Evolutionary conservation across 2,797 vertebrate species (phyloP).

Genomic region (Sibirionetta formosa): DNA sequence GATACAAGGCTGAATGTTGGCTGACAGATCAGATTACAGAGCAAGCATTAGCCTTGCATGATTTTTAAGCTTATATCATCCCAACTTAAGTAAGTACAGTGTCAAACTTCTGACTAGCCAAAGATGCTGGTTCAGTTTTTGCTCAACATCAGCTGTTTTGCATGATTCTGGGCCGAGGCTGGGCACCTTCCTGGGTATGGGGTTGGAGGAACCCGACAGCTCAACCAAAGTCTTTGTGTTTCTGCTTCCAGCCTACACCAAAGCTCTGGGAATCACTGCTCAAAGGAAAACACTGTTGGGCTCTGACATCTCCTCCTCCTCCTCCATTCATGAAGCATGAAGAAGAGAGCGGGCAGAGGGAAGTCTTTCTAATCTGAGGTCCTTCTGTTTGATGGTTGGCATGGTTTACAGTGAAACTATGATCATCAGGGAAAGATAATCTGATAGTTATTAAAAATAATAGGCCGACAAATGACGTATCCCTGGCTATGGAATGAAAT

Average conservation of each 20-base stretch:
- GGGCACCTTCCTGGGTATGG: neutral
- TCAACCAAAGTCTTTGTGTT: neutral
- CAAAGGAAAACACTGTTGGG: neutral
- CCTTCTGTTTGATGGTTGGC: neutral
- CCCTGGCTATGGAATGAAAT: constrained; percentile 12
- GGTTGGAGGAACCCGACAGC: neutral
- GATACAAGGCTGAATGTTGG: neutral
- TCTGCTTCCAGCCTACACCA: neutral
- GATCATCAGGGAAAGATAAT: neutral
- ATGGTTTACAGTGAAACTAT: neutral
- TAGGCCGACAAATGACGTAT: neutral
- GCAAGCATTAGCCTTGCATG: neutral
- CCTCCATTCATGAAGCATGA: neutral
- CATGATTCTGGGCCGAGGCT: too few relatives aligned
- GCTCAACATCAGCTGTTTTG: neutral
- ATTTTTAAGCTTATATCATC: neutral
- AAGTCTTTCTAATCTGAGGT: neutral
- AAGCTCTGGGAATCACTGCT: neutral
- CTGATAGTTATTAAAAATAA: neutral
- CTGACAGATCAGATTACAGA: neutral
- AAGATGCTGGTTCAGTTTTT: neutral
- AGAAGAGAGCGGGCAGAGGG: neutral
- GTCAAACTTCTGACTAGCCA: neutral
- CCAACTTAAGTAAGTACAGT: neutral
- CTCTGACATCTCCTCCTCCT: neutral